These are phyloP conservation scores for Eulemur rufifrons DNA, from an alignment of 2,113 vertebrate genomes.

Conservation along the genomic window DNA sequence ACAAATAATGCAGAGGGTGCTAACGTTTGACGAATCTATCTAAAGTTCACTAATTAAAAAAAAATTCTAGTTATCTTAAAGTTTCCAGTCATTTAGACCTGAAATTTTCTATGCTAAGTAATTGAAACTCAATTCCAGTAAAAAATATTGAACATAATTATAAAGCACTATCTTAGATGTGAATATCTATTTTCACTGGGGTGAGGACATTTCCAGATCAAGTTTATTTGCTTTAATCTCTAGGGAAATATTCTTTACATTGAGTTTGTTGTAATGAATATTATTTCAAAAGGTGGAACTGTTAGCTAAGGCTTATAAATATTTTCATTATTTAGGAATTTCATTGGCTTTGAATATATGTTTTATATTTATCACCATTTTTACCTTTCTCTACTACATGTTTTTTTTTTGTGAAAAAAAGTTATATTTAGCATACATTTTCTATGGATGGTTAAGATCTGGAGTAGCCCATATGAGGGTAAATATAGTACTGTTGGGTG, in stretches of 20 bases:
- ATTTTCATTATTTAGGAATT: conserved; percentile 37
- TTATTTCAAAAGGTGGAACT: background rate
- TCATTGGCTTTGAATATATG: background rate
- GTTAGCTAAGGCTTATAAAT: background rate
- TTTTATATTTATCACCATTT: conserved; percentile 3
- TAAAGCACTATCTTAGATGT: background rate
- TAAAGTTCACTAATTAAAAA: background rate
- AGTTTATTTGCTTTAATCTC: background rate
- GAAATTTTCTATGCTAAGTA: background rate
- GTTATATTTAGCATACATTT: background rate
- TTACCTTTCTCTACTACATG: background rate
- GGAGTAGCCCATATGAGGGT: background rate
- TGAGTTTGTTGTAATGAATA: background rate
- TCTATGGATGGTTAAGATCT: background rate
- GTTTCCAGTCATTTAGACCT: background rate
- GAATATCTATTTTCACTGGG: background rate
- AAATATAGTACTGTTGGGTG: background rate
- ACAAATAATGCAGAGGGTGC: background rate
- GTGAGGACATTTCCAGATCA: background rate
- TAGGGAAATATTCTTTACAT: background rate
- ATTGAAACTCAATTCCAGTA: background rate
- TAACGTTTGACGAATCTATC: background rate
- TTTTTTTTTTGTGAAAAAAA: background rate
- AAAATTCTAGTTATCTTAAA: background rate
- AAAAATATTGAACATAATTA: background rate